Percentiles rank a stretch among this genome's conserved stretches.
phyloP scores from a whole-genome alignment of 2,888 invertebrate species.

The Limnephilus rhombicus region DNA sequence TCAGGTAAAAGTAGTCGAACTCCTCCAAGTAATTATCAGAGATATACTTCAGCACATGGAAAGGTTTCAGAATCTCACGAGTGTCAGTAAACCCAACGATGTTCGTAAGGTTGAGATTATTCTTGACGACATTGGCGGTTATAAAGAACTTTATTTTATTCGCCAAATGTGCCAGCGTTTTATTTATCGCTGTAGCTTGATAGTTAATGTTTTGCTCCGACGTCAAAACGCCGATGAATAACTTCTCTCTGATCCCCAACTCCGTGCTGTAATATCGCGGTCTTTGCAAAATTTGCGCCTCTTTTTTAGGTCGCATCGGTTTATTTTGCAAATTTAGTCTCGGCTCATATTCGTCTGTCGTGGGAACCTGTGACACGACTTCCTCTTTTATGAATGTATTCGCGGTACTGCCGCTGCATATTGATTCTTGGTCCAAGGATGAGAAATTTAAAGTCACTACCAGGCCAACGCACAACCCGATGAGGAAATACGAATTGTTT shows the following conservation, averaged over 20 bases:
- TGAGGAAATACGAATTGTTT: conserved; percentile 79
- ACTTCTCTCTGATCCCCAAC: conserved; percentile 92
- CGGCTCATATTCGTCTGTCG: conserved; percentile 73
- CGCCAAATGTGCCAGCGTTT: conserved; percentile 89
- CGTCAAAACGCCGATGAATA: conserved; percentile 92
- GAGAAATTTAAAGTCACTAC: conserved; percentile 77
- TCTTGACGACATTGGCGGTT: conserved; percentile 77
- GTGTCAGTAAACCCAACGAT: conserved; percentile 94
- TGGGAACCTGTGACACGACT: conserved; percentile 8
- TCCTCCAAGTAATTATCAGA: conserved; percentile 92
- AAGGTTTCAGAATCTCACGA: conserved; percentile 85
- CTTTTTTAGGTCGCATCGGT: conserved; percentile 59
- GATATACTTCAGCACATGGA: conserved; percentile 93
- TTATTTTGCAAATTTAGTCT: conserved; percentile 66
- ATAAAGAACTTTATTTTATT: conserved; percentile 91
- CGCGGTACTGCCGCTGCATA: conserved; percentile 56
- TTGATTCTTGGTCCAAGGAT: conserved; percentile 73
- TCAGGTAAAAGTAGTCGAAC: conserved; percentile 95
- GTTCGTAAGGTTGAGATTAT: conserved; percentile 80
- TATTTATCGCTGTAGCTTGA: conserved; percentile 90
- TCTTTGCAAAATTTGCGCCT: conserved; percentile 77
- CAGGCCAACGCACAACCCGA: conserved; percentile 78
- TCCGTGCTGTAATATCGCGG: conserved; percentile 97
- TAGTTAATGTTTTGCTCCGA: conserved; percentile 84
- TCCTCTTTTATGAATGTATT: conserved; percentile 27